A percentile compares a stretch with the other conserved stretches of the same genome.
phyloP scores from a whole-genome alignment of 64 coral and sea anemone genomes.

The Montipora efflorescens region DNA sequence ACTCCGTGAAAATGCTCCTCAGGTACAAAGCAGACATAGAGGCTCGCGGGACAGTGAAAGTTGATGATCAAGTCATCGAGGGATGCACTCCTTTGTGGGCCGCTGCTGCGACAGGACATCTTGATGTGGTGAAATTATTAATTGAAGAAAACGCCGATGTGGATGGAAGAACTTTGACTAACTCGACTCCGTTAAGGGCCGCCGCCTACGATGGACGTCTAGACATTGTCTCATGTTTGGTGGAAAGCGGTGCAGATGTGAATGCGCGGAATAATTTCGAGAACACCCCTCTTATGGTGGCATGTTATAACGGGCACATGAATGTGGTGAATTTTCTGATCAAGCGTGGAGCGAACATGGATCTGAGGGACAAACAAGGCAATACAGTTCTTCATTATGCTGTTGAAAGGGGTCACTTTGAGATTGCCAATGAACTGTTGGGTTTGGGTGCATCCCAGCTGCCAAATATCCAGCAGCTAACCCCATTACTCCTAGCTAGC shows the following conservation, averaged over 20 bases:
- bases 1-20: constrained; percentile 58
- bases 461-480: constrained; percentile 70
- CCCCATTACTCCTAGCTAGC: constrained; percentile 76
- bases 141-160: constrained; percentile 47
- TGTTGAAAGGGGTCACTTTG: constrained; percentile 70
- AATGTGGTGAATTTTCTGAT: constrained; percentile 73
- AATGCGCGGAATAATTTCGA: constrained; percentile 88
- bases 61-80: constrained; percentile 64
- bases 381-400: constrained; percentile 88
- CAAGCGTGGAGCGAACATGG: constrained; percentile 62
- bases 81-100: constrained; percentile 59
- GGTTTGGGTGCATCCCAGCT: constrained; percentile 46
- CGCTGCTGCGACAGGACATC: constrained; percentile 37
- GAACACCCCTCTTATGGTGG: constrained; percentile 87
- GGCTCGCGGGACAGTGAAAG: constrained; percentile 54
- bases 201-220: constrained; percentile 58
- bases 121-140: constrained; percentile 56
- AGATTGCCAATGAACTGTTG: constrained; percentile 76
- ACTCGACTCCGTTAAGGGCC: constrained; percentile 52
- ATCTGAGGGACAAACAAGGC: constrained; percentile 80
- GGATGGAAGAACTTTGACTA: constrained; percentile 41
- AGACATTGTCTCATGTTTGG: constrained; percentile 78
- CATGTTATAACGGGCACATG: constrained; percentile 84
- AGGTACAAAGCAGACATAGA: constrained; percentile 59
- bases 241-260: constrained; percentile 76